Evolutionary conservation across 2,888 invertebrate genomes (phyloP).

Genomic region (Incurvaria masculella): DNA sequence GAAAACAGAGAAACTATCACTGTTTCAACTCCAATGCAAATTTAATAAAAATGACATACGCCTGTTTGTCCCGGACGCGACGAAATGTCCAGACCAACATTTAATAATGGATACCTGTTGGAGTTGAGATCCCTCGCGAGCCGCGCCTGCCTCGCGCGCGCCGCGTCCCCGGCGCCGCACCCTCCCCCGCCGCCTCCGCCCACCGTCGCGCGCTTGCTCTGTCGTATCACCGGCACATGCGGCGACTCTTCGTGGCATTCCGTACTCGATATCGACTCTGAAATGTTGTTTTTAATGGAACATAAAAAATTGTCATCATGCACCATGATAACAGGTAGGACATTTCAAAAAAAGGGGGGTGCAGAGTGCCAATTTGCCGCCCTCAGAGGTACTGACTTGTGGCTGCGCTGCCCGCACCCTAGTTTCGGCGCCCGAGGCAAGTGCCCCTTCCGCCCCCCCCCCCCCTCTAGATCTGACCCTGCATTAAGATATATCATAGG

Average conservation of each 20-base stretch:
- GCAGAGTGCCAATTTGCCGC: too few relatives aligned
- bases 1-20: too few relatives aligned
- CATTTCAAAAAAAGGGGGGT: background rate
- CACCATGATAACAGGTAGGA: background rate
- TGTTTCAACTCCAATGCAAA: too few relatives aligned
- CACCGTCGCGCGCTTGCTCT: constrained; percentile 28
- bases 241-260: constrained; percentile 40
- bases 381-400: too few relatives aligned
- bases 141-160: constrained; percentile 45
- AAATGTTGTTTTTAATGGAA: constrained; percentile 10
- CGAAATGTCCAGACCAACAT: too few relatives aligned
- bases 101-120: constrained; percentile 42
- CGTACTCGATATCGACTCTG: constrained; percentile 47
- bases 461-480: too few relatives aligned
- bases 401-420: too few relatives aligned
- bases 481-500: too few relatives aligned
- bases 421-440: too few relatives aligned
- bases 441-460: too few relatives aligned
- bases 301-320: background rate
- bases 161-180: constrained; percentile 39
- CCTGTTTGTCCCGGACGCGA: too few relatives aligned
- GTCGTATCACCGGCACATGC: constrained; percentile 40
- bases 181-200: constrained; percentile 34
- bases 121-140: constrained; percentile 44
- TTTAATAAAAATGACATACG: too few relatives aligned